Base-by-base conservation (phyloP, 2,888 invertebrate species). In the Tetragonisca angustula region DNA sequence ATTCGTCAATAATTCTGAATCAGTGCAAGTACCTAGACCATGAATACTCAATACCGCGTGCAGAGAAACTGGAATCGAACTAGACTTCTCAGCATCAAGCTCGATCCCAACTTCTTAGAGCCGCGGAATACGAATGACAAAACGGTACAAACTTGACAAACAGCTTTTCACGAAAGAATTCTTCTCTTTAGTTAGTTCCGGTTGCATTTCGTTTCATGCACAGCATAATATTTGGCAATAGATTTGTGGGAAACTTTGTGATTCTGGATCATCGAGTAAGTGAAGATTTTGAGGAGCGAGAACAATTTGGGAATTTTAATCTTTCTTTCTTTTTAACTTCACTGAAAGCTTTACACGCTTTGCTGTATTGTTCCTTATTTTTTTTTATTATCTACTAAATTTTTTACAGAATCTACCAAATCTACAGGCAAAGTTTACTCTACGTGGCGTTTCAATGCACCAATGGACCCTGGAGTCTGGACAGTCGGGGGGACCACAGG, bases 401-500 rank as follows among this genome's bases (percentile, higher is more conserved):
- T 67, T 67, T n/a, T 24, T 24, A 27, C 24, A 5, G 17, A 17
- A 61, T 61, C 19, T 43, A 43, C 43, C 6, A 3, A 9, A 5
- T 15, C 17, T 24, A 27, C 21, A 15, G 15, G 2, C 17, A 15
- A 43, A 67, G 43, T 67, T 15, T 21, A 65, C 13, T 65, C 15
- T 65, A 15, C 21, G 21, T 52, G 27, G 13, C 24, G 69, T 43
- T 56, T 9, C 74, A 21, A 32, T 52, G 5, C 36, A 17, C 62
- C 15, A 65, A 24, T 43, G 36, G 54, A 59, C 43, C n/a, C 56
- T 43, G 72, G 2, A n/a, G 65, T 0, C n/a, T n/a, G 49, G 76
- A 77, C 75, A 80, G 71, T 71, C 72, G 32, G 74, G 32, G 74
- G 79, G 36, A 64, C 71, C 62, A 54, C 62, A 69, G 80, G 79